Base-by-base conservation (phyloP, 2,888 invertebrate genomes). In the Polymixis lichenea region DNA sequence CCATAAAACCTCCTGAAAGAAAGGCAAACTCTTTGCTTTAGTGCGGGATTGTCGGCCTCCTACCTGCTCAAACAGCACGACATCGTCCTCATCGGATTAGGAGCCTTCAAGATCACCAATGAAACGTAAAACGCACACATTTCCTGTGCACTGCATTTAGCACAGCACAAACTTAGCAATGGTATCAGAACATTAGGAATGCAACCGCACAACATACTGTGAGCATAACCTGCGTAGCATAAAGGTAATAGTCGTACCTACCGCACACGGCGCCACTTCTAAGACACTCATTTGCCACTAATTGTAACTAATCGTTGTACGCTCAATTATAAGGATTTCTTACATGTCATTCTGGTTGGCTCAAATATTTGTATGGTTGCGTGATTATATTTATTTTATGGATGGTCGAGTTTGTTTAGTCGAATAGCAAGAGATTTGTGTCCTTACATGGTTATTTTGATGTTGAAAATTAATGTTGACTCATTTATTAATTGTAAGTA, bases 231-330 rank as follows among this genome's bases (percentile, higher is more conserved):
- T 67, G 70, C 71, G 78, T 83, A 64, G 38, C 58, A 53, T 67
- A 58, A 58, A 61, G 66, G 9, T 83, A 79, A 80, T 74, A 74
- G 73, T 79, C 61, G 67, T 83, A 85, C 93, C 92, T 70, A 86
- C 93, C 93, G 89, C 93, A 93, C 92, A 92, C 92, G 85, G 89
- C 89, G 92, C 85, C 86, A 83, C 84, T 88, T 85, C 87, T 87
- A 81, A 88, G 84, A 87, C 83, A 72, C 87, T 88, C 89, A 92
- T 91, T 92, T 90, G 80, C 85, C 74, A 81, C 85, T 92, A 92
- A 93, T 93, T 92, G 89, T 90, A 83, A 87, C 83, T 93, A 92
- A 93, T 93, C 89, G 88, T 89, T 84, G 86, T 84, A 86, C 64
- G 80, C 75, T 82, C 88, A 89, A 87, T 89, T 89, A 86, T 75